A percentile compares a stretch with the other conserved stretches of the same genome.
Evolutionary conservation across 2,113 vertebrate species (phyloP).

Genomic region (Thalassarche chlororhynchos): DNA sequence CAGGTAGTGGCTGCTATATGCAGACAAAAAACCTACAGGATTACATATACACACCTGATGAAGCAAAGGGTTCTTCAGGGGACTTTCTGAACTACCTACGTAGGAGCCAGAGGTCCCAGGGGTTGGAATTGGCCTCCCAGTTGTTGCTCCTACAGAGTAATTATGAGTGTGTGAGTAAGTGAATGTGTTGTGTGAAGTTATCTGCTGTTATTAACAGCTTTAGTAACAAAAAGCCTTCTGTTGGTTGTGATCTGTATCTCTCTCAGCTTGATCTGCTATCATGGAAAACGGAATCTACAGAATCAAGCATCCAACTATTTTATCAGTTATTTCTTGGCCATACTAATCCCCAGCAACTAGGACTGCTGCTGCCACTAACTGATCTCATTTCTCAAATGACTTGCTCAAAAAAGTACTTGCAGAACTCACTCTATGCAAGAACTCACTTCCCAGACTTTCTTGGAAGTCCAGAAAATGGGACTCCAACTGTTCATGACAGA

Average conservation of each 20-base stretch:
- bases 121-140: neutral
- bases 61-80: neutral
- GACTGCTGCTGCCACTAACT: neutral
- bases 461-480: neutral
- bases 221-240: neutral
- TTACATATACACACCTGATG: neutral
- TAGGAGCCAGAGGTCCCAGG: neutral
- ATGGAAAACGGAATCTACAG: neutral
- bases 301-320: neutral
- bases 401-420: neutral
- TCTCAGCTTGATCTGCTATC: neutral
- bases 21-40: neutral
- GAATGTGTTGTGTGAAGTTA: neutral
- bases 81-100: neutral
- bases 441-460: neutral
- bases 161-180: accelerated
- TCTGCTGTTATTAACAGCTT: neutral
- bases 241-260: neutral
- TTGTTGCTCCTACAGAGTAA: neutral
- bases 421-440: neutral
- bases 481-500: neutral
- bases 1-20: neutral
- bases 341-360: neutral
- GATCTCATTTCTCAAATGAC: neutral
- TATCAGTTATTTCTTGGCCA: neutral